Percentiles rank a stretch among this genome's conserved stretches.
Evolutionary conservation across 2,888 invertebrate genomes (phyloP).

Genomic region (Fissipunctia ypsillon): DNA sequence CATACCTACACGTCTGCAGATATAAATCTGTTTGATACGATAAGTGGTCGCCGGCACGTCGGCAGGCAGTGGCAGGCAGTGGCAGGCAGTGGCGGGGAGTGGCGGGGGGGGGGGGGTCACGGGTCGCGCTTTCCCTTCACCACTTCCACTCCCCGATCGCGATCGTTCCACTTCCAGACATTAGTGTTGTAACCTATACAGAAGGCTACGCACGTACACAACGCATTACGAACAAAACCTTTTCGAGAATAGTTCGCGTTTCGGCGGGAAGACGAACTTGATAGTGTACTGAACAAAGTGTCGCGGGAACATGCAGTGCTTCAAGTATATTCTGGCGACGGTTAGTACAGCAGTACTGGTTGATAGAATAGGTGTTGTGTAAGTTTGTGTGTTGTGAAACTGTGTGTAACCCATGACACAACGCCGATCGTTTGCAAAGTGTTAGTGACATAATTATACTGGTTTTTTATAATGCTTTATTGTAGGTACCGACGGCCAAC

Average conservation of each 20-base stretch:
- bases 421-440: no score
- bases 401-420: no score
- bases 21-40: not conserved
- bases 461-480: no score
- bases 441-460: no score
- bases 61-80: no score
- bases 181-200: constrained; percentile 42
- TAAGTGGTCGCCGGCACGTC: constrained; percentile 3
- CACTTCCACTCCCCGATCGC: constrained; percentile 47
- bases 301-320: constrained; percentile 61
- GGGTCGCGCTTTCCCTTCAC: constrained; percentile 68
- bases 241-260: constrained; percentile 11
- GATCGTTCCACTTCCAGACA: not conserved
- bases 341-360: constrained; percentile 53
- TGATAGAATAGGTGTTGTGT: constrained; percentile 37
- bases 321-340: constrained; percentile 64
- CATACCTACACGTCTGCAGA: no score
- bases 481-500: no score
- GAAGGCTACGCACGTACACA: constrained; percentile 39
- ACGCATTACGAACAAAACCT: not conserved
- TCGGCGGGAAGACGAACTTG: constrained; percentile 13
- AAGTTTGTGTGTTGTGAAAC: constrained; percentile 46
- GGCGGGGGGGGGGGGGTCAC: constrained; percentile 44
- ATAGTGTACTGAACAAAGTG: constrained; percentile 8
- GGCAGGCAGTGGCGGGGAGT: constrained; percentile 11